Conservation (phyloP, 2,113 vertebrate species). For the Mobula birostris region DNA sequence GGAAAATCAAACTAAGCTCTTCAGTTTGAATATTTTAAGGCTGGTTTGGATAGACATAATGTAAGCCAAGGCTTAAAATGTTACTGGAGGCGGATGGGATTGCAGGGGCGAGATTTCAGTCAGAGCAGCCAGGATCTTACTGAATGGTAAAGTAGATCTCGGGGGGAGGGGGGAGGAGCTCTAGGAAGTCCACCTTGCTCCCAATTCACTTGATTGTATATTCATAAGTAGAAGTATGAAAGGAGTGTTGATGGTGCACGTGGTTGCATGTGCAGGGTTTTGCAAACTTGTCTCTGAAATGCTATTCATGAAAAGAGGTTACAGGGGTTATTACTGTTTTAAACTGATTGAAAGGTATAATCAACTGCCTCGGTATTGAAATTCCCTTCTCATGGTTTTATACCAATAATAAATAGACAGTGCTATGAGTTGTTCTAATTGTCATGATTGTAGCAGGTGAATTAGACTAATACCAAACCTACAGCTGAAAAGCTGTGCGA, state of each 20-base stretch:
- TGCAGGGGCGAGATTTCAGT: no score
- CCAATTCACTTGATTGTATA: no score
- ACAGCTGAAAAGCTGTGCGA: not conserved
- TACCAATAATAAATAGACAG: not conserved
- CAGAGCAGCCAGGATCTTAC: no score
- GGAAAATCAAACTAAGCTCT: not conserved
- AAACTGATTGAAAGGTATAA: not conserved
- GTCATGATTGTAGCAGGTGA: not conserved
- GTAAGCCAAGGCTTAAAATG: no score
- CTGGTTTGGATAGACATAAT: not conserved
- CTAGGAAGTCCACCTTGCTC: no score
- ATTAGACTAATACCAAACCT: not conserved
- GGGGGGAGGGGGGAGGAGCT: no score
- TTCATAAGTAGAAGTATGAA: no score
- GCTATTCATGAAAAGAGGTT: not conserved
- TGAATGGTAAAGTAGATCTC: no score
- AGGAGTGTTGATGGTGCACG: no score
- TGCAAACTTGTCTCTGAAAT: not conserved
- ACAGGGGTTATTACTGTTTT: not conserved
- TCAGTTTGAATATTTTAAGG: not conserved
- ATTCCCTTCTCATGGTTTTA: not conserved
- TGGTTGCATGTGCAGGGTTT: no score
- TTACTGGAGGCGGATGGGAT: no score
- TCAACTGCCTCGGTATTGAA: not conserved
- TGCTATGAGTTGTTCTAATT: not conserved